A percentile compares a stretch with the other conserved stretches of the same genome.
Conservation (phyloP, 1,140 invertebrate species). For the Polyergus mexicanus region DNA sequence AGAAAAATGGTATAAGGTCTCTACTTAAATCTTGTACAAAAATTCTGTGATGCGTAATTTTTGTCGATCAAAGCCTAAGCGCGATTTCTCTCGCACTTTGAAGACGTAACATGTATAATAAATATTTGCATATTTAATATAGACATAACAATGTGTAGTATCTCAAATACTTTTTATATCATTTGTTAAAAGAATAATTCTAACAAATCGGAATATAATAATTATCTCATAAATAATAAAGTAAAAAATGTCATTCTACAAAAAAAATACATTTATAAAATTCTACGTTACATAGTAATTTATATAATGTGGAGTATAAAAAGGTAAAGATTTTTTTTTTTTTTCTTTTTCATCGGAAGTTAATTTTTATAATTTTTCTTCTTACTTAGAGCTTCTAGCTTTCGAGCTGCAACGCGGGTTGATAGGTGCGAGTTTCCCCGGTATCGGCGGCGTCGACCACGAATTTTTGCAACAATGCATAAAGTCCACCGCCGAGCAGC, state of each 20-base stretch:
- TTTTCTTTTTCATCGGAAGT: neutral
- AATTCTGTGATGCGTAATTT: neutral
- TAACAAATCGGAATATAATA: constrained; percentile 40
- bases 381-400: constrained; percentile 56
- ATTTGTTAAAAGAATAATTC: constrained; percentile 26
- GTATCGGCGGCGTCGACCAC: constrained; percentile 85
- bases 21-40: too few species aligned
- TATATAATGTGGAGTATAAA: constrained; percentile 11
- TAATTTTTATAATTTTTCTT: constrained; percentile 16
- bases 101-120: constrained; percentile 35
- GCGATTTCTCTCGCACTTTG: constrained; percentile 21
- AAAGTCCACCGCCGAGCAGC: constrained; percentile 89
- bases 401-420: constrained; percentile 82
- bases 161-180: constrained; percentile 63
- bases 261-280: constrained; percentile 45
- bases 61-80: constrained; percentile 2
- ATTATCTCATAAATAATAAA: constrained; percentile 63
- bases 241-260: constrained; percentile 64
- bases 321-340: neutral
- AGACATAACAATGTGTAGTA: constrained; percentile 43
- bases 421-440: constrained; percentile 77
- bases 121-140: constrained; percentile 35
- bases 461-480: constrained; percentile 89
- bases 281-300: constrained; percentile 52
- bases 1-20: too few species aligned